phyloP scores from a whole-genome alignment of 2,797 vertebrate genomes.

The Steatocranus sp. region DNA sequence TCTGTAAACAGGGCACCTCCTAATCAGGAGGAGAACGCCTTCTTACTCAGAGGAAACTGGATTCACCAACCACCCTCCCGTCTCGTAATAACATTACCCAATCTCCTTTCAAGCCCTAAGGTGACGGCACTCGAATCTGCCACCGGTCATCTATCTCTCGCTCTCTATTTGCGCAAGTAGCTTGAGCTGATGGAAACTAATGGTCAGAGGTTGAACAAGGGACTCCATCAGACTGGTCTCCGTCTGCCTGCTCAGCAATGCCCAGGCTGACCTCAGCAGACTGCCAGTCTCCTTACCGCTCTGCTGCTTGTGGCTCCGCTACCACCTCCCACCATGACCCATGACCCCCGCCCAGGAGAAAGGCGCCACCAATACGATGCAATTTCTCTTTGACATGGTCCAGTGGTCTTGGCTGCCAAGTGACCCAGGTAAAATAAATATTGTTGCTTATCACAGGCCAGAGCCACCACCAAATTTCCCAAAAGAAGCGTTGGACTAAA shows the following conservation, averaged over 20 bases:
- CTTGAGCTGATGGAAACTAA: constrained; percentile 11
- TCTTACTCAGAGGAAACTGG: constrained; percentile 28
- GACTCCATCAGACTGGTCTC: constrained; percentile 10
- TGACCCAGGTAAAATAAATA: constrained; percentile 62
- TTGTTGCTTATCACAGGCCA: constrained; percentile 33
- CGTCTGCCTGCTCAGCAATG: constrained; percentile 18
- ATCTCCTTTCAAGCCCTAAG: not conserved
- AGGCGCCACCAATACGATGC: constrained; percentile 60
- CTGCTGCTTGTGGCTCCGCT: constrained; percentile 37
- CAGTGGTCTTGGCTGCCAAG: constrained; percentile 38
- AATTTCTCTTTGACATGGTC: constrained; percentile 50
- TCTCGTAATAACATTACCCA: not conserved
- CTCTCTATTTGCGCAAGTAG: not conserved
- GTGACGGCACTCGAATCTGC: not conserved
- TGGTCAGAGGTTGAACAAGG: constrained; percentile 7
- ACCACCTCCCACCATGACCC: constrained; percentile 59
- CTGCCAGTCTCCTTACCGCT: constrained; percentile 61
- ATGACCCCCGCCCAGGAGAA: constrained; percentile 56
- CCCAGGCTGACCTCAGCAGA: constrained; percentile 58
- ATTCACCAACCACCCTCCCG: constrained; percentile 6
- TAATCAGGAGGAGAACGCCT: not conserved
- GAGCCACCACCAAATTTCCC: not conserved
- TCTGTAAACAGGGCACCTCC: constrained; percentile 9
- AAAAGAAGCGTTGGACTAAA: not conserved
- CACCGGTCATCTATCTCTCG: not conserved